Conservation (phyloP, 2,113 vertebrate species). For the Ctenomys sociabilis region DNA sequence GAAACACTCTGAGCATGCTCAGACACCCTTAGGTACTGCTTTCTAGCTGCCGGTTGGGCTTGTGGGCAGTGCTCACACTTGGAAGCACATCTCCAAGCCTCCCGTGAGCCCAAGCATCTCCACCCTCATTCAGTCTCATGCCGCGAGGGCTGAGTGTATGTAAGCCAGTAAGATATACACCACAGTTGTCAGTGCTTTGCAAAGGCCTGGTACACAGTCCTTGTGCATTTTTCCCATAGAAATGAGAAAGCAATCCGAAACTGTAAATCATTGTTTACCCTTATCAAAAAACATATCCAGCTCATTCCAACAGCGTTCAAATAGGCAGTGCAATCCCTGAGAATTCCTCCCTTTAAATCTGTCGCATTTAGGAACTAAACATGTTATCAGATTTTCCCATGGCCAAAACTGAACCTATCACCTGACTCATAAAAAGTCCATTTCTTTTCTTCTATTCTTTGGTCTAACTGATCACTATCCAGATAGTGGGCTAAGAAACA, state of each 20-base stretch:
- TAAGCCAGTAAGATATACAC: not conserved
- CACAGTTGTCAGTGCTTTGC: not conserved
- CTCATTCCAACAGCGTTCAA: not conserved
- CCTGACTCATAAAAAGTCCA: not conserved
- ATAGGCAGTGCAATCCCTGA: not conserved
- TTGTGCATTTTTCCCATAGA: not conserved
- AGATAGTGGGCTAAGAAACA: not conserved
- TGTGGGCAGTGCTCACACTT: not conserved
- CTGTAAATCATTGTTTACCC: not conserved
- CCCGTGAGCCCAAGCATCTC: not conserved
- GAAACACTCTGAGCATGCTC: not conserved
- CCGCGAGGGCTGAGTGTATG: not conserved
- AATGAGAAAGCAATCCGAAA: constrained; percentile 20
- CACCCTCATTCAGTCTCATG: not conserved
- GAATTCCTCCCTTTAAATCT: not conserved
- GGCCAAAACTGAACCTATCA: not conserved
- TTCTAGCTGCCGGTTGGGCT: not conserved
- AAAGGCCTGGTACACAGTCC: not conserved
- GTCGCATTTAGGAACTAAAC: not conserved
- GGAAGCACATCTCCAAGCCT: not conserved
- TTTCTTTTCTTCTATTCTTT: not conserved
- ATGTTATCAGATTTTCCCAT: not conserved
- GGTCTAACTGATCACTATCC: not conserved
- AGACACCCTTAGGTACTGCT: not conserved
- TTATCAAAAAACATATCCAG: constrained; percentile 18